Evolutionary conservation across 2,888 invertebrate genomes (phyloP), one percentile per base, ranked within the genome.

Genomic region (Pseudanteris insignis): DNA sequence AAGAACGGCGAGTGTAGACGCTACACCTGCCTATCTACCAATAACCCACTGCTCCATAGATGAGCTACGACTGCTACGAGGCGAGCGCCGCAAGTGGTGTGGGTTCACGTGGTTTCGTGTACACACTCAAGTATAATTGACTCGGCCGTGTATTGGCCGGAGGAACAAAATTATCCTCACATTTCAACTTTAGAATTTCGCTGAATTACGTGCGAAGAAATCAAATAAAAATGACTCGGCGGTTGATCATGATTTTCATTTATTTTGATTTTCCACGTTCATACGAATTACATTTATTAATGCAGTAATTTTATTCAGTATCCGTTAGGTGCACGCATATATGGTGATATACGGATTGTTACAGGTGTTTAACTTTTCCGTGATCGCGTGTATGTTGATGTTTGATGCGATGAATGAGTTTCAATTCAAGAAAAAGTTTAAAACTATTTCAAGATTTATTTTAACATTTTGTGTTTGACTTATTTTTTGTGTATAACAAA

Each of bases 11-110:
- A 50, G 47, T 54, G 43, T 46, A 29, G 44, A 38, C 61, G 53
- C 33, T 59, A 59, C 54, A 61, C 61, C 61, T 61, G 61, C 50
- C 61, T 61, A 50, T 58, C 47, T 37, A 61, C 63, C 54, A 61
- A 63, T 58, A 58, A 63, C 18, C 46, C 51, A 55, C 51, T 40
- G 65, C 53, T 38, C 33, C 53, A 55, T 58, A 48, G 50, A 60
- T 57, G 55, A 46, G 43, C 60, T 51, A 40, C 62, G 60, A 50
- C 18, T 3, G 6, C n/a, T n/a, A 18, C 18, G 18, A 18, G 46
- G 37, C 47, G 26, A 54, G 48, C 38, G 47, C 37, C 43, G 47
- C 33, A 37, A 25, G 57, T 28, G 51, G 55, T 62, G 62, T 51
- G 41, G 41, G 51, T 46, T 46, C 55, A 47, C 62, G 62, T 51